Evolutionary conservation across 2,797 vertebrate genomes (phyloP).

Genomic region (Hydrophis major): DNA sequence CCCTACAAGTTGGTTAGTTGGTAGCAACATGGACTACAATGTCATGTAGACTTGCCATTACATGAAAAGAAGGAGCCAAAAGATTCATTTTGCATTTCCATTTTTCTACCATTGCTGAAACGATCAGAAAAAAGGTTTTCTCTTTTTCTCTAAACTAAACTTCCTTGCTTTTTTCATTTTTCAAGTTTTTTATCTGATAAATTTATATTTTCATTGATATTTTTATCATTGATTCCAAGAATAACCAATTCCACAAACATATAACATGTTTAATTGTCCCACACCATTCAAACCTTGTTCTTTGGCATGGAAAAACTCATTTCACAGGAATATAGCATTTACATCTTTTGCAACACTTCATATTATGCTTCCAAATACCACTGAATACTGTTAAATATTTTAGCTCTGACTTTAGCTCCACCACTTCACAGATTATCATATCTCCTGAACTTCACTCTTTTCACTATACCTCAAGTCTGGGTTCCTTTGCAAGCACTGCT

Average conservation of each 20-base stretch:
- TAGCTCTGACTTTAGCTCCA: neutral
- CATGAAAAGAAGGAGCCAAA: neutral
- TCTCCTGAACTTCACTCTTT: neutral
- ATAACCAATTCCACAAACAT: neutral
- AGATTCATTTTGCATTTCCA: neutral
- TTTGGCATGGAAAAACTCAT: neutral
- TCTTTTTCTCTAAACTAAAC: neutral
- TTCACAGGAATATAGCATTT: neutral
- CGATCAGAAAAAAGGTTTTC: neutral
- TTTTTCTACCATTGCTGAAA: neutral
- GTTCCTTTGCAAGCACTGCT: constrained; percentile 93
- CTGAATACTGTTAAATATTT: neutral
- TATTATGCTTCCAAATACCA: neutral
- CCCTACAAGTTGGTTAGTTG: neutral
- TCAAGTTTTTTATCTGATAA: neutral
- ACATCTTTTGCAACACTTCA: neutral
- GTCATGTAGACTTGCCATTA: neutral
- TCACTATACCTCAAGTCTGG: constrained; percentile 82
- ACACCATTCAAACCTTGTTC: neutral
- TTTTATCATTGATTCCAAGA: neutral
- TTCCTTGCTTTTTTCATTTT: neutral
- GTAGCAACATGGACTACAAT: neutral
- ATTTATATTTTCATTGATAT: neutral
- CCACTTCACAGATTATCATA: neutral
- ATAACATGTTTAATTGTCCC: neutral